Percentiles rank a stretch among this genome's conserved stretches.
Evolutionary conservation across 1,140 invertebrate genomes (phyloP).

Genomic region (Papilio xuthus): DNA sequence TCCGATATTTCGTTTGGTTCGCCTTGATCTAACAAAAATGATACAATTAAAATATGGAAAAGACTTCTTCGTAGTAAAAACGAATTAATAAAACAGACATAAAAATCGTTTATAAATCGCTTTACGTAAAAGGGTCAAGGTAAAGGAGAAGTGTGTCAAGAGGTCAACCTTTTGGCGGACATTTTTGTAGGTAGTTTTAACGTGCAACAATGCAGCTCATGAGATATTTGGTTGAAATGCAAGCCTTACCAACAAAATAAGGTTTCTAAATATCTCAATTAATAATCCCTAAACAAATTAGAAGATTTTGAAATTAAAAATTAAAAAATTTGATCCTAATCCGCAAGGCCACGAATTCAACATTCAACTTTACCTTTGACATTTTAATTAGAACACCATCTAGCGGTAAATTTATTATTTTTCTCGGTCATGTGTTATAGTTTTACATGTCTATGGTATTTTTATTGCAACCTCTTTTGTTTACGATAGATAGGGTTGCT

Average conservation of each 20-base stretch:
- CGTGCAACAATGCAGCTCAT: too few species aligned
- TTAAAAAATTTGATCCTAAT: too few species aligned
- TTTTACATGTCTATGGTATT: neutral
- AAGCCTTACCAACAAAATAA: neutral
- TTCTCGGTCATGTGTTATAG: neutral
- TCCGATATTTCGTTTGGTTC: too few species aligned
- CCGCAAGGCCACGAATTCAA: neutral
- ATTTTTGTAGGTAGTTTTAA: neutral
- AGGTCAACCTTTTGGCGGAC: neutral
- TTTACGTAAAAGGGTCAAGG: slow-evolving; percentile 8
- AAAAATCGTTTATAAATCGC: neutral
- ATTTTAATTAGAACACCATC: neutral
- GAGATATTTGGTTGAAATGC: neutral
- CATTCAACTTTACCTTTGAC: neutral
- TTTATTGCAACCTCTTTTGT: neutral
- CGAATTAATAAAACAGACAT: neutral
- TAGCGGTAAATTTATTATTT: neutral
- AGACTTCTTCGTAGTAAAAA: neutral
- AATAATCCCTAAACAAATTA: neutral
- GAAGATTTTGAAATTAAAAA: neutral
- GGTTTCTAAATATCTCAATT: neutral
- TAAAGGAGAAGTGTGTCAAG: slow-evolving; percentile 1
- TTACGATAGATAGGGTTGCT: neutral
- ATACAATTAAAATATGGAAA: neutral
- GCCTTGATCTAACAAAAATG: neutral